Evolutionary conservation across 2,113 vertebrate species (phyloP), one percentile per base, ranked within the genome.

Genomic region (Delphinus delphis): DNA sequence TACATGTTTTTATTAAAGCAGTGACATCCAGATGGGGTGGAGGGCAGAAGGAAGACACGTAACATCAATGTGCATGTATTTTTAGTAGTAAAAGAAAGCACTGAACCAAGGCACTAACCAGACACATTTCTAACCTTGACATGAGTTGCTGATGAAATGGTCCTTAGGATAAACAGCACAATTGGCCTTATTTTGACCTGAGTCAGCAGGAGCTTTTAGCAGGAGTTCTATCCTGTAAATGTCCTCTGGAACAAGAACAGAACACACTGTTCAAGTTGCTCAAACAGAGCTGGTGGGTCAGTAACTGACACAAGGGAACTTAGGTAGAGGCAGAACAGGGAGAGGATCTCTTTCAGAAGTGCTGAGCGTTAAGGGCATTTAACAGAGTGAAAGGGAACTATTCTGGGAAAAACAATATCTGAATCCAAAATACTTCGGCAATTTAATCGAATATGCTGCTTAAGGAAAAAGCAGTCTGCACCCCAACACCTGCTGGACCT

Each of bases 401-500:
- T 92, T 73, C 93, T 94, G 23, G 85, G 88, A 91, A 95, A 95
- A 44, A 90, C 83, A 95, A 94, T 88, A 60, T 14, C 77, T 73
- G 97, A 98, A 97, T 95, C 92, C 36, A 85, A 98, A 90, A 93
- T 41, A 95, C 73, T 98, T 70, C 95, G 85, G 90, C 93, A 88
- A 60, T 94, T 98, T 96, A 88, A 98, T 96, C 68, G 33, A 98
- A 98, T 96, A 93, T 95, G 88, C 97, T 98, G 95, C 86, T 95
- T 89, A 55, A 94, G 92, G 87, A 14, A 63, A 98, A 97, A 98
- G 94, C 96, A 95, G 98, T 70, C 98, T 89, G 97, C 97, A 98
- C 98, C 98, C 98, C 97, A 98, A 99, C 98, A 99, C 99, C 98
- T 99, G 98, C 98, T 98, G 97, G 97, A 98, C 98, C 98, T 99